Percentiles rank a stretch among this genome's conserved stretches.
Conservation (phyloP, 2,113 vertebrate genomes). For the Neolamprologus longior region DNA sequence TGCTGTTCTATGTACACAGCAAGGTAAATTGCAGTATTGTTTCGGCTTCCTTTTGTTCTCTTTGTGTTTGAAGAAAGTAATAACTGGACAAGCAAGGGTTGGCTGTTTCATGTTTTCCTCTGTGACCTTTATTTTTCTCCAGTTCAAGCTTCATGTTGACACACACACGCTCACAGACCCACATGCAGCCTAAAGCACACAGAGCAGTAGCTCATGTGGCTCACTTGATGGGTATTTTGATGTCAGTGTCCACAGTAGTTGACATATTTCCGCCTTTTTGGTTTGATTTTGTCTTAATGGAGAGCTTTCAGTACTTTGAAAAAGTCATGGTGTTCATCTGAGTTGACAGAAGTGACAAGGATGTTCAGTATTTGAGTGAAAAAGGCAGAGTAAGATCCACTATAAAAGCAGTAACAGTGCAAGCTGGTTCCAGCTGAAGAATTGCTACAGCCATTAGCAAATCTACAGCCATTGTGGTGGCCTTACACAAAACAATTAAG, state of each 20-base stretch:
- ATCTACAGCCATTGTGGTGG: not conserved
- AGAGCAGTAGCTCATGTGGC: not conserved
- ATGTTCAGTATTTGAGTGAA: not conserved
- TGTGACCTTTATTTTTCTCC: not conserved
- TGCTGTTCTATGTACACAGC: not conserved
- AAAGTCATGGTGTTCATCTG: not conserved
- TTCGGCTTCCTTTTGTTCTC: not conserved
- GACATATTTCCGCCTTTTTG: not conserved
- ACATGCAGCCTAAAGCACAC: not conserved
- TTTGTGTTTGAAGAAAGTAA: not conserved
- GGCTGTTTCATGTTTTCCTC: not conserved
- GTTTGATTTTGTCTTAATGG: not conserved
- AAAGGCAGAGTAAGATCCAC: not conserved
- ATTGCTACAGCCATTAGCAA: not conserved
- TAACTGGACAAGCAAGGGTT: not conserved
- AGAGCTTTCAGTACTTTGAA: not conserved
- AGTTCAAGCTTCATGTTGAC: not conserved
- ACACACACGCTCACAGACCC: not conserved
- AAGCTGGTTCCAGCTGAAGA: not conserved
- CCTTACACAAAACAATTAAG: not conserved
- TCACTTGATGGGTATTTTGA: not conserved
- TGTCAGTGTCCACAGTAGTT: not conserved
- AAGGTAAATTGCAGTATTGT: not conserved
- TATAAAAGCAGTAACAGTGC: not conserved
- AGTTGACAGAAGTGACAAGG: not conserved